Base-by-base conservation (phyloP, 1,140 invertebrate genomes). In the Aphis gossypii region DNA sequence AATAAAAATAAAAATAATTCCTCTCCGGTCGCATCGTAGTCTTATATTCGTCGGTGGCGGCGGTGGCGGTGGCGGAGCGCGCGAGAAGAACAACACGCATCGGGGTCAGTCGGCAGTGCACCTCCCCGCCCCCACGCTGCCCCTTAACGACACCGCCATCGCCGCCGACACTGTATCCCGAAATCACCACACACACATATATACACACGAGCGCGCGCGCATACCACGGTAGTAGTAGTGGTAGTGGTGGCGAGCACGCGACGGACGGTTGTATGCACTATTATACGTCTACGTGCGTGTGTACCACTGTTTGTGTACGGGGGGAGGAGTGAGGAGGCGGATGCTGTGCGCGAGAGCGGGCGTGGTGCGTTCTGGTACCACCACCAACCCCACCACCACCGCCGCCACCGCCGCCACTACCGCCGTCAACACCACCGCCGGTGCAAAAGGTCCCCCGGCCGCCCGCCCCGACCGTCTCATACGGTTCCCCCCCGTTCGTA, bases 301-400 rank as follows among this genome's bases (percentile, higher is more conserved):
- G 54, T 41, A 83, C 76, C 76, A 41, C 60, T 14, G 60, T 76
- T 76, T 76, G 60, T 76, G 21, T 84, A 8, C 11, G 2, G 41
- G 2, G 41, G 6, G 38, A 20, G 82, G 82, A 9, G 90, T n/a
- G 25, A 35, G 56, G 35, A 44, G 48, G 89, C 20, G 90, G 91
- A 92, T 83, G 91, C 91, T 92, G 91, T 83, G 76, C 44, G 21
- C 91, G 48, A 83, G 90, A 83, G 91, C 92, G 92, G 92, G 92
- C 92, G 92, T 93, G 92, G 92, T 93, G 48, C 92, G 54, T 91
- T 68, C 41, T 76, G 25, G 51, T 89, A 89, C 86, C 76, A 30
- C 76, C 76, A 38, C 60, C 41, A 44, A 38, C 18, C 11, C n/a
- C 35, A 14, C 35, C n/a, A n/a, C 76, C n/a, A 35, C 82, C 38